phyloP scores from a whole-genome alignment of 1,140 invertebrate genomes.

The Eulimnadia texana region DNA sequence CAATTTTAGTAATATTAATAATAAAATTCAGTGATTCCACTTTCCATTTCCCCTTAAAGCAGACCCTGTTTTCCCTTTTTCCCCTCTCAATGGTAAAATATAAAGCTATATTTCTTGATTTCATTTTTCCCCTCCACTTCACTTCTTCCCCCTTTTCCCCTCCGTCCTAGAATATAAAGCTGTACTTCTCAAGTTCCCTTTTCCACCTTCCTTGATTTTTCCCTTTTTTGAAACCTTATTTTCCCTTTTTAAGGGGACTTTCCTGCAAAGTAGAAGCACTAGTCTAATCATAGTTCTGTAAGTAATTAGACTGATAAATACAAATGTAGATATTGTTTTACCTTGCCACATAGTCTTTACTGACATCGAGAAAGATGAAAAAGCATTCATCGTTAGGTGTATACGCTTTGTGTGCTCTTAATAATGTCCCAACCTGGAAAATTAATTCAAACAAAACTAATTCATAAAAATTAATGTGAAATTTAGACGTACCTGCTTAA shows the following conservation, averaged over 20 bases:
- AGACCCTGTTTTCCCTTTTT: no score
- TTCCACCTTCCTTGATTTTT: no score
- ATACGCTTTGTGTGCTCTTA: slow-evolving; percentile 70
- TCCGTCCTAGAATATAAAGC: no score
- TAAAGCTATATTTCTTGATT: no score
- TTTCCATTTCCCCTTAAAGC: no score
- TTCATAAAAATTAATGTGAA: no score
- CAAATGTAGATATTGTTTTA: neutral
- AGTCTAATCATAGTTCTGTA: neutral
- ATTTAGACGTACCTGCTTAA: slow-evolving; percentile 39
- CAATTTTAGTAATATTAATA: slow-evolving; percentile 1
- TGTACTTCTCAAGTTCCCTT: no score
- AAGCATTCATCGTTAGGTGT: slow-evolving; percentile 78
- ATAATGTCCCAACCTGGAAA: slow-evolving; percentile 53
- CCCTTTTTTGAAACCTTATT: no score
- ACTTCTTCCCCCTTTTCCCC: neutral
- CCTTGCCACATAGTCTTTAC: slow-evolving; percentile 72
- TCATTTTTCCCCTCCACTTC: no score
- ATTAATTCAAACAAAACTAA: neutral
- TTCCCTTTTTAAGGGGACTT: no score
- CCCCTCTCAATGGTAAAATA: no score
- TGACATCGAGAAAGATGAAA: slow-evolving; percentile 77
- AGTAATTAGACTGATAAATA: neutral
- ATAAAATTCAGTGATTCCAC: neutral
- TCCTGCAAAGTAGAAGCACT: no score